Evolutionary conservation across 2,888 invertebrate species (phyloP).

Genomic region (Pristionchus arcanus): DNA sequence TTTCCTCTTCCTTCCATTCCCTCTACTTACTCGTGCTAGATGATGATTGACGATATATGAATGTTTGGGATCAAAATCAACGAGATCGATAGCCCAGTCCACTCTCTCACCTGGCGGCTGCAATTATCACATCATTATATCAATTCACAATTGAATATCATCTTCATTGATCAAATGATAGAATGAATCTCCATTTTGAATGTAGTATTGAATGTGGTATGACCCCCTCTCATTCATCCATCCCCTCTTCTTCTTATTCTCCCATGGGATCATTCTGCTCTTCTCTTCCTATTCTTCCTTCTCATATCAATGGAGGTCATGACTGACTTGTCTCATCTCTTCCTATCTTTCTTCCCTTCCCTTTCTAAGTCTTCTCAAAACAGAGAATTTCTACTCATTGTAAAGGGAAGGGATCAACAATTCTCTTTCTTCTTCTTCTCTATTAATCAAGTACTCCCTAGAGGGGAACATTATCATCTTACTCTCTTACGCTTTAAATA

Average conservation of each 20-base stretch:
- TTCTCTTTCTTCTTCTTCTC: background rate
- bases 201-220: background rate
- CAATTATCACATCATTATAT: background rate
- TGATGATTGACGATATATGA: slow-evolving; percentile 84
- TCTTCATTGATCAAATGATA: background rate
- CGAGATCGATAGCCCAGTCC: slow-evolving; percentile 62
- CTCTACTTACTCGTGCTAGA: slow-evolving; percentile 83
- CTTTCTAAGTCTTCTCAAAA: background rate
- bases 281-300: slow-evolving; percentile 4
- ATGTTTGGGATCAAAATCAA: slow-evolving; percentile 61
- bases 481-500: background rate
- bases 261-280: slow-evolving; percentile 7
- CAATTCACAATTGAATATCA: background rate
- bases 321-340: slow-evolving; percentile 9
- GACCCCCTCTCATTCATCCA: background rate
- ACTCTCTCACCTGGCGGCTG: slow-evolving; percentile 55
- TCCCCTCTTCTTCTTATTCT: background rate
- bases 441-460: slow-evolving; percentile 20
- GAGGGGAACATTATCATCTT: background rate
- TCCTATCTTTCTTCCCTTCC: background rate
- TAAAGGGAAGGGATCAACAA: background rate
- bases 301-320: slow-evolving; percentile 48
- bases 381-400: background rate
- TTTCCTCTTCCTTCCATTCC: slow-evolving; percentile 81
- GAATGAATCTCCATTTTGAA: background rate